Evolutionary conservation across 2,797 vertebrate genomes (phyloP).

Genomic region (Tokudaia muenninki): DNA sequence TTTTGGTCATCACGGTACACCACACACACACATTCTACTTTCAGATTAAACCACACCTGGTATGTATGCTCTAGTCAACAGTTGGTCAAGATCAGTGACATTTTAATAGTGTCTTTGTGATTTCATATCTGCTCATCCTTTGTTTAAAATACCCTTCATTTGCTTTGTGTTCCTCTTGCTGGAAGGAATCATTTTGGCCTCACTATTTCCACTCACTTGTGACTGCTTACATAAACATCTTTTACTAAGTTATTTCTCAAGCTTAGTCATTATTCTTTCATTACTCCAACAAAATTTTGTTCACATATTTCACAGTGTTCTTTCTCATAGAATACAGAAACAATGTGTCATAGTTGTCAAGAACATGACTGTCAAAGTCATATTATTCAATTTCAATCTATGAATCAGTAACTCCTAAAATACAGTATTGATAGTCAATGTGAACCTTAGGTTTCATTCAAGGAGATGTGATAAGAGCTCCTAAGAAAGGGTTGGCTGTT

Average conservation of each 20-base stretch:
- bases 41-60: neutral
- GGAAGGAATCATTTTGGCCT: neutral
- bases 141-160: neutral
- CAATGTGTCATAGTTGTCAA: neutral
- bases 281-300: neutral
- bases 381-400: neutral
- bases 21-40: neutral
- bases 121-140: neutral
- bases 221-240: too few relatives aligned
- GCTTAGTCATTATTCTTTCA: neutral
- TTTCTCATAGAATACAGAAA: neutral
- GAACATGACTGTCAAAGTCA: neutral
- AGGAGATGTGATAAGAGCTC: neutral
- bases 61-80: neutral
- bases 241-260: neutral
- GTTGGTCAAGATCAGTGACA: neutral
- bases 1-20: neutral
- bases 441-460: neutral
- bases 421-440: neutral
- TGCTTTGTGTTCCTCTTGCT: neutral
- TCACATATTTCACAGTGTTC: neutral
- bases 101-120: neutral
- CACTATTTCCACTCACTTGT: neutral
- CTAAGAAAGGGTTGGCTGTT: neutral
- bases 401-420: neutral